Evolutionary conservation across 2,113 vertebrate species (phyloP).

Genomic region (Vimba vimba): DNA sequence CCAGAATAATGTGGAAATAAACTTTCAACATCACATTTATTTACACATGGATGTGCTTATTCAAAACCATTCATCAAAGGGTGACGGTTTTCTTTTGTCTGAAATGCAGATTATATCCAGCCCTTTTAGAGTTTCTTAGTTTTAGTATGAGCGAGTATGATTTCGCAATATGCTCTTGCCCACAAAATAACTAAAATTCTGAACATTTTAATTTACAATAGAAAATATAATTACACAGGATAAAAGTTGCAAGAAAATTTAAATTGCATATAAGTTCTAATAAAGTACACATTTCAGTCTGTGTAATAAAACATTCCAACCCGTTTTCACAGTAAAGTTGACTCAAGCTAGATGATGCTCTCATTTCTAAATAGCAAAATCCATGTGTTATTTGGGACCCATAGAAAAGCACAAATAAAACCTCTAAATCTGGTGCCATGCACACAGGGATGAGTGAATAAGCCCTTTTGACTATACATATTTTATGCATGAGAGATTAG

Average conservation of each 20-base stretch:
- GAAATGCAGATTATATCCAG: background rate
- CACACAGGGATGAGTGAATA: background rate
- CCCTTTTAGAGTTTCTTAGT: conserved; percentile 1
- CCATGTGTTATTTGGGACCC: background rate
- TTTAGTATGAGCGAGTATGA: background rate
- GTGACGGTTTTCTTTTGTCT: background rate
- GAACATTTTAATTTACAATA: conserved; percentile 1
- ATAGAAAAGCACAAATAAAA: conserved; percentile 7
- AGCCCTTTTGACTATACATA: conserved; percentile 5
- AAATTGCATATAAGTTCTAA: conserved; percentile 34
- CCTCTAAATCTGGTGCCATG: background rate
- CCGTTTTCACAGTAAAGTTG: conserved; percentile 35
- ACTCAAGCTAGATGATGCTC: background rate
- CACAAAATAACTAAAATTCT: background rate
- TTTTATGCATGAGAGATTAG: background rate
- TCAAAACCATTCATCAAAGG: background rate
- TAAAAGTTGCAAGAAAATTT: background rate
- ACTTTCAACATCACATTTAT: background rate
- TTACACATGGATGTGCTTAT: conserved; percentile 24
- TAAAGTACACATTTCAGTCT: conserved; percentile 30
- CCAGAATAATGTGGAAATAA: background rate
- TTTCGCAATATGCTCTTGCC: background rate
- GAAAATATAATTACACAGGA: conserved; percentile 21
- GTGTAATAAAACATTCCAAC: conserved; percentile 34
- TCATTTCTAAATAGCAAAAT: background rate